Base-by-base conservation (phyloP, 2,888 invertebrate species). In the Yponomeuta plumbellus region DNA sequence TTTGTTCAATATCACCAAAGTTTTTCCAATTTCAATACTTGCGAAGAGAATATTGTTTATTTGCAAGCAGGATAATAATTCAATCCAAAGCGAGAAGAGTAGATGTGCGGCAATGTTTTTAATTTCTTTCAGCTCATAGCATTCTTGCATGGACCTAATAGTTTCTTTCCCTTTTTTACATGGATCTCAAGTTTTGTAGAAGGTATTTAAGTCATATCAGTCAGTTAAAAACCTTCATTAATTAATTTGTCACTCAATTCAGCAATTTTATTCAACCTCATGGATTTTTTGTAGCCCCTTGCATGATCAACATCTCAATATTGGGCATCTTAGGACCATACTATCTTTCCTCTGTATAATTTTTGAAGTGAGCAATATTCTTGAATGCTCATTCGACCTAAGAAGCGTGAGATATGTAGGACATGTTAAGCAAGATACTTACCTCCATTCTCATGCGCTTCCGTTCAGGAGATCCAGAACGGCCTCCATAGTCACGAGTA, bases 401-500 rank as follows among this genome's bases (percentile, higher is more conserved):
- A 4, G 44, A 52, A 17, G 13, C 17, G 44, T 17, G 44, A 17
- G 44, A 17, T 52, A 17, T 52, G 34, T 34, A 34, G 8, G 17
- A 52, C 17, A 17, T 17, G 34, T 34, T 6, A 34, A 34, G 8
- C 17, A 13, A 13, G 44, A 70, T 76, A 88, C 88, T 84, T 74
- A 93, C 93, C 92, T 94, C 94, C 73, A 92, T 87, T 76, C 93
- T 92, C 84, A 93, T 90, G 79, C 94, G 86, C 80, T 94, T 94
- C 67, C 94, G 88, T 64, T 94, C 94, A 63, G 94, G 94, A 66
- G 94, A 94, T 70, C 93, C 91, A 70, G 93, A 88, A 70, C 92
- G 87, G 69, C 88, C 84, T 71, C 91, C 90, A 80, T 92, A 92
- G 68, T 93, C 93, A 70, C 93, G 86, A 71, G 83, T 88, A 66